These are phyloP conservation scores for Drosophila stalkeri DNA, from an alignment of 2,888 invertebrate genomes.

Conservation along the genomic window DNA sequence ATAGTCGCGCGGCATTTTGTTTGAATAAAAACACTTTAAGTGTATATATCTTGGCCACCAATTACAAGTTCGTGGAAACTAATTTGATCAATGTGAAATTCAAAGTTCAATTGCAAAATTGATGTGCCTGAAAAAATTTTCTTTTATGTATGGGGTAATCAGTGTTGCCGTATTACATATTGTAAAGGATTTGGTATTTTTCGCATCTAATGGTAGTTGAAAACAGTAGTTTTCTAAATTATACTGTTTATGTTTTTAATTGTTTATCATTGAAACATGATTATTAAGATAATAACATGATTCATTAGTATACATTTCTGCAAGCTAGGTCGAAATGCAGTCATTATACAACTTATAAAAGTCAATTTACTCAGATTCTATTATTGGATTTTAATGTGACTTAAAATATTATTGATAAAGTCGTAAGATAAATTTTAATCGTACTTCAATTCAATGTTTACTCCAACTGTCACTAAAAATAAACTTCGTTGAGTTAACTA, in stretches of 20 bases:
- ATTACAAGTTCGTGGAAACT: conserved; percentile 22
- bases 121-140: conserved; percentile 48
- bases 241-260: background rate
- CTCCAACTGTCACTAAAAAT: background rate
- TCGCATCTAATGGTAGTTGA: background rate
- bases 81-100: conserved; percentile 20
- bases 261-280: background rate
- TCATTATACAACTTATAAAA: background rate
- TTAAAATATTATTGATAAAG: background rate
- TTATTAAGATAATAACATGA: background rate
- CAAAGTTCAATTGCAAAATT: conserved; percentile 43
- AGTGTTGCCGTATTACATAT: conserved; percentile 29
- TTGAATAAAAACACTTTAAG: conserved; percentile 10
- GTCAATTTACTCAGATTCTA: too few relatives aligned
- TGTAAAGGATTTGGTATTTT: conserved; percentile 12
- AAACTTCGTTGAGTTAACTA: background rate
- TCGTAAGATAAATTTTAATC: background rate
- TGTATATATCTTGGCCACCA: conserved; percentile 2
- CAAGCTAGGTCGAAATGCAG: too few relatives aligned
- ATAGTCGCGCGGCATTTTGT: conserved; percentile 83
- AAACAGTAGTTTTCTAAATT: conserved; percentile 1
- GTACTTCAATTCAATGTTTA: background rate
- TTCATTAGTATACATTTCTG: background rate
- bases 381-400: background rate
- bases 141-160: conserved; percentile 59